Conservation (phyloP, 2,113 vertebrate genomes). For the Orycteropus afer region DNA sequence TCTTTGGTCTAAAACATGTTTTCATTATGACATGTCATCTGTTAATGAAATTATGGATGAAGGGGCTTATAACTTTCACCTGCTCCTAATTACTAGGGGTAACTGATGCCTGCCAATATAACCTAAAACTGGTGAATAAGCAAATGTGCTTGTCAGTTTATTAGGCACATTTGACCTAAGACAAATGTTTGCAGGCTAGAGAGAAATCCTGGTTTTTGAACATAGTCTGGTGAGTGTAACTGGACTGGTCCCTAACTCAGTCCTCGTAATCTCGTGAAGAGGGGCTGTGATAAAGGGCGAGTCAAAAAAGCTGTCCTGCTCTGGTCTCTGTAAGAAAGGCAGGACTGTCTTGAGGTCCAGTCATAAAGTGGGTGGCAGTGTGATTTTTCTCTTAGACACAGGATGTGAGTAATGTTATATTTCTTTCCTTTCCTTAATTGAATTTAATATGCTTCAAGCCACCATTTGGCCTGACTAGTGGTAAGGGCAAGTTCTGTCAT, state of each 20-base stretch:
- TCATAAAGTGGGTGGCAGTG: not conserved
- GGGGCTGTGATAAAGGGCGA: not conserved
- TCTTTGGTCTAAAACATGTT: not conserved
- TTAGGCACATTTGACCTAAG: not conserved
- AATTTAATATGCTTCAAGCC: not conserved
- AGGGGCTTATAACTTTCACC: not conserved
- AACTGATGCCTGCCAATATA: not conserved
- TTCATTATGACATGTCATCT: not conserved
- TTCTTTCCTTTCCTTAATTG: slow-evolving; percentile 58
- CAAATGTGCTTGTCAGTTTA: not conserved
- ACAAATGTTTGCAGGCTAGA: not conserved
- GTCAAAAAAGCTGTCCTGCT: not conserved
- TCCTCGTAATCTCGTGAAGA: not conserved
- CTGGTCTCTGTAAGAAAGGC: not conserved
- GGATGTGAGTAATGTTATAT: slow-evolving; percentile 60
- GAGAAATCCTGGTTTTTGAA: not conserved
- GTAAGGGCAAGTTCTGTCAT: not conserved
- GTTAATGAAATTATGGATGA: not conserved
- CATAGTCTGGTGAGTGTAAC: not conserved
- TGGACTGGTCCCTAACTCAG: not conserved
- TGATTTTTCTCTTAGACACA: slow-evolving; percentile 63
- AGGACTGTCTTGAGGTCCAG: slow-evolving; percentile 17
- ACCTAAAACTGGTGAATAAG: not conserved
- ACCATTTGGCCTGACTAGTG: not conserved
- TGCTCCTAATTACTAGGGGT: not conserved